Conservation (phyloP, 2,888 invertebrate species). For the Euclidia mi region DNA sequence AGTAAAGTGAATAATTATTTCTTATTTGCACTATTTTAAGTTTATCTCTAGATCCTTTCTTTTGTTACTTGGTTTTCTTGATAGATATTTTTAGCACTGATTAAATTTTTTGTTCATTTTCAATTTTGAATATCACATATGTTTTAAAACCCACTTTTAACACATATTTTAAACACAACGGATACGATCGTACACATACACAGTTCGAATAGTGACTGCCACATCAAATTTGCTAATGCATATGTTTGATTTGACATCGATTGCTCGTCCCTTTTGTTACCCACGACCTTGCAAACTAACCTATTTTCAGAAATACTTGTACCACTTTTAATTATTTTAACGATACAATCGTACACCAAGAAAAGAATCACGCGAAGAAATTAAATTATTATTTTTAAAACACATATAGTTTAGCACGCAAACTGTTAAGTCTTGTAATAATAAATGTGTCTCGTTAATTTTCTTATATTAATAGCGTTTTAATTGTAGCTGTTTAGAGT, state of each 20-base stretch:
- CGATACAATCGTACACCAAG: constrained; percentile 50
- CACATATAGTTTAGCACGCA: constrained; percentile 37
- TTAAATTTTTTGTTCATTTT: neutral
- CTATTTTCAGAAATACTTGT: constrained; percentile 46
- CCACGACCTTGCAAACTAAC: constrained; percentile 51
- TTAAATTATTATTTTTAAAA: constrained; percentile 39
- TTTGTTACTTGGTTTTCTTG: too few species aligned
- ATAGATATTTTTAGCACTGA: too few species aligned
- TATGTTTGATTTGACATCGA: constrained; percentile 47
- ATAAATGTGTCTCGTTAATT: neutral
- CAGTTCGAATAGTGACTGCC: constrained; percentile 42
- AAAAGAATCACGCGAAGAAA: constrained; percentile 56
- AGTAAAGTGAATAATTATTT: too few species aligned
- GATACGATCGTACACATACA: constrained; percentile 4
- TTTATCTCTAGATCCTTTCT: too few species aligned
- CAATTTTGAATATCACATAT: too few species aligned
- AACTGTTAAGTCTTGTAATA: neutral
- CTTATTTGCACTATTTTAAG: too few species aligned
- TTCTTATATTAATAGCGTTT: neutral
- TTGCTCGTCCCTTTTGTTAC: constrained; percentile 46
- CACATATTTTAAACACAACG: neutral
- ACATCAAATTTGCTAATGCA: constrained; percentile 45
- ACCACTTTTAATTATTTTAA: constrained; percentile 47
- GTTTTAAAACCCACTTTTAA: neutral
- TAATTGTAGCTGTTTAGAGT: constrained; percentile 3